Evolutionary conservation across 2,797 vertebrate species (phyloP).

Genomic region (Petrocephalus schoutedeni): DNA sequence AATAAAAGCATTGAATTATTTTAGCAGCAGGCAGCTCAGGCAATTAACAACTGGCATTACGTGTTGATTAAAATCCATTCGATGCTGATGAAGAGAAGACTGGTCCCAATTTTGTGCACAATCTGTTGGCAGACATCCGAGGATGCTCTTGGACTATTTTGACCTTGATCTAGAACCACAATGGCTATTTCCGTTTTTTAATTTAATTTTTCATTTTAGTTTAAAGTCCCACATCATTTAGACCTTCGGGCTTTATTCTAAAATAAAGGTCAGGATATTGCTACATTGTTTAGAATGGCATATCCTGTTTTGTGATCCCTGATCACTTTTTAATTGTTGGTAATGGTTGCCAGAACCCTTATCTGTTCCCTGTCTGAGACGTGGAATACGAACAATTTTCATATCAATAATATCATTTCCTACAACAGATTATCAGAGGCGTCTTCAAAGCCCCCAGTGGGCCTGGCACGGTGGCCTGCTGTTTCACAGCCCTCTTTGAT

Average conservation of each 20-base stretch:
- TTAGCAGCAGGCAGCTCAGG: constrained; percentile 69
- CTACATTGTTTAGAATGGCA: not conserved
- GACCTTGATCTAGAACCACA: constrained; percentile 55
- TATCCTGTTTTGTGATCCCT: not conserved
- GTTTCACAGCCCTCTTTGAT: not conserved
- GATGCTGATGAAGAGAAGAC: constrained; percentile 56
- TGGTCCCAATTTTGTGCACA: constrained; percentile 55
- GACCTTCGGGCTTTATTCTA: not conserved
- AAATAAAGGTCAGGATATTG: not conserved
- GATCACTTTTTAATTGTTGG: not conserved
- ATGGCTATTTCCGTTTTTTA: constrained; percentile 42
- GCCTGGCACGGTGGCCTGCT: not conserved
- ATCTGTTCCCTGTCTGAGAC: not conserved
- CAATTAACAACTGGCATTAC: constrained; percentile 79
- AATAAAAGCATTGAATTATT: constrained; percentile 75
- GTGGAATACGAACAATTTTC: constrained; percentile 16
- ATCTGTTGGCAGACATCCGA: constrained; percentile 51
- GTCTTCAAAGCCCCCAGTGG: constrained; percentile 12
- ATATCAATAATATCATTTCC: constrained; percentile 18
- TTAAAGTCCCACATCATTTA: not conserved
- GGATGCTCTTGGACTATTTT: constrained; percentile 24
- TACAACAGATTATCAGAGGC: not conserved
- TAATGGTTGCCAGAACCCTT: not conserved
- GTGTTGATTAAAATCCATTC: constrained; percentile 80
- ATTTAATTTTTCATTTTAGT: not conserved